Evolutionary conservation across 2,888 invertebrate genomes (phyloP).

Genomic region (Drosophila imparisetae): DNA sequence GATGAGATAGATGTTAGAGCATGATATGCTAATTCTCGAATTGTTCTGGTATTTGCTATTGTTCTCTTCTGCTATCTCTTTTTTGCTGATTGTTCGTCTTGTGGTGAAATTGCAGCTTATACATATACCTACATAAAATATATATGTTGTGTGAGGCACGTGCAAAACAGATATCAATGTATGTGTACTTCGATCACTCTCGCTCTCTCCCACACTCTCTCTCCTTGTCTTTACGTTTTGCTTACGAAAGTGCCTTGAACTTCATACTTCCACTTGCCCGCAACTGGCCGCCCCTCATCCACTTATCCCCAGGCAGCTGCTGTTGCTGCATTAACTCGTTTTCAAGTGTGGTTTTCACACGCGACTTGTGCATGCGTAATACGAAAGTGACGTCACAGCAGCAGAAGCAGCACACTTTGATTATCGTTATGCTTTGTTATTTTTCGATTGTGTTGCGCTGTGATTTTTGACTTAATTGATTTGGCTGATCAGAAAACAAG

Average conservation of each 20-base stretch:
- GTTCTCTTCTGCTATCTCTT: constrained; percentile 31
- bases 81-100: constrained; percentile 20
- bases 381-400: constrained; percentile 51
- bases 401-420: constrained; percentile 11
- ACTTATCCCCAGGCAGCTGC: neutral
- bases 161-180: constrained; percentile 14
- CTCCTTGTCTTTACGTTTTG: neutral
- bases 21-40: constrained; percentile 52
- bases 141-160: constrained; percentile 1
- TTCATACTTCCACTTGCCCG: constrained; percentile 25
- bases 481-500: constrained; percentile 7
- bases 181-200: constrained; percentile 1
- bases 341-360: constrained; percentile 42
- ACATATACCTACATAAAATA: neutral
- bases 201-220: neutral
- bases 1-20: constrained; percentile 37
- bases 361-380: constrained; percentile 54
- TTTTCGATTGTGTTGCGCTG: constrained; percentile 7
- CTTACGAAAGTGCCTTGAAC: constrained; percentile 43
- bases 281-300: neutral
- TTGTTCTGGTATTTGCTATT: constrained; percentile 3
- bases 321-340: constrained; percentile 48
- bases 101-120: constrained; percentile 61
- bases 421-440: constrained; percentile 13
- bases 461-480: constrained; percentile 30